These are phyloP conservation scores for Pogonocichla stellata DNA, from an alignment of 2,113 vertebrate species.

Conservation along the genomic window DNA sequence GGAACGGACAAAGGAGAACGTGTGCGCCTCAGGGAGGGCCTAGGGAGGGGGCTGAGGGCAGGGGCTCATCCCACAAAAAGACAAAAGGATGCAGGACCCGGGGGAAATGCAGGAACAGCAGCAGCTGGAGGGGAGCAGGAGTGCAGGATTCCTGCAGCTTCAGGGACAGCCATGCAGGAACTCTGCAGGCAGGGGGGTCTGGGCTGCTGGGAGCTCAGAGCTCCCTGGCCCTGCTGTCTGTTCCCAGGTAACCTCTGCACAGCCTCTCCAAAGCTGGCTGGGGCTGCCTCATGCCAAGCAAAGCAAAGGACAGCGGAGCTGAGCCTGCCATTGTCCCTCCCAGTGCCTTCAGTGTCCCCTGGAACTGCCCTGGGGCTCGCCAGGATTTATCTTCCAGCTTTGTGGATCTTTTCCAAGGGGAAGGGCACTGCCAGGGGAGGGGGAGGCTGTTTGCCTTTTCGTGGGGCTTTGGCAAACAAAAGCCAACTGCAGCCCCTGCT, in stretches of 20 bases:
- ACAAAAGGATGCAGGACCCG: not conserved
- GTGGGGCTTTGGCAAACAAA: not conserved
- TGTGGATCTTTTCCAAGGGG: not conserved
- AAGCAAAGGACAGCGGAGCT: not conserved
- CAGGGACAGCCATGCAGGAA: not conserved
- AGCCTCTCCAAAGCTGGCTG: not conserved
- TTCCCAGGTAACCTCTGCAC: not conserved
- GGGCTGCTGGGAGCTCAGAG: not conserved
- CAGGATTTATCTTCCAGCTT: not conserved
- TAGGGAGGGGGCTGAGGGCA: not conserved
- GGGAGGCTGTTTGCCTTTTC: not conserved
- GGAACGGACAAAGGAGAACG: fast-evolving
- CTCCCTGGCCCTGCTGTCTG: not conserved
- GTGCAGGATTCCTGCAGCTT: not conserved
- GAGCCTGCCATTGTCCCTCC: not conserved
- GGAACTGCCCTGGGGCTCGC: not conserved
- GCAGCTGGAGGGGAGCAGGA: not conserved
- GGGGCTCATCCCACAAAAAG: not conserved
- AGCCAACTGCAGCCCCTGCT: not conserved
- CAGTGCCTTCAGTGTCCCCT: not conserved
- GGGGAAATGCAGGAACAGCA: not conserved
- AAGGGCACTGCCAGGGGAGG: not conserved
- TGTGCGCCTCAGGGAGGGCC: not conserved
- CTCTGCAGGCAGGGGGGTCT: not conserved
- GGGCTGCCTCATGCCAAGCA: not conserved